A percentile compares a stretch with the other conserved stretches of the same genome.
These are phyloP conservation scores for Albula goreensis DNA, from an alignment of 2,113 vertebrate genomes.

Conservation along the genomic window DNA sequence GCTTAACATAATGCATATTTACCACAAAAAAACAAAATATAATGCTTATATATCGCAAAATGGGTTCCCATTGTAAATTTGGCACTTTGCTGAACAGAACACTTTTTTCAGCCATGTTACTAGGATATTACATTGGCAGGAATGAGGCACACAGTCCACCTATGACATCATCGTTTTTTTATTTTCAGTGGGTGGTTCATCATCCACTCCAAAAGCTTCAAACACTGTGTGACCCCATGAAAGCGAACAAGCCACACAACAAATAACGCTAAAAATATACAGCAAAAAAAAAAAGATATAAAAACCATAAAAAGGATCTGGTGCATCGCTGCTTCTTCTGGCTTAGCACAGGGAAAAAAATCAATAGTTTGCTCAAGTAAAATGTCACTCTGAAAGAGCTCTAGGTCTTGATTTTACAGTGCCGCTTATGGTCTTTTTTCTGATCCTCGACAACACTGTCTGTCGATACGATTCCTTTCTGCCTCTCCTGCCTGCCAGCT, in stretches of 20 bases:
- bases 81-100: not conserved
- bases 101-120: not conserved
- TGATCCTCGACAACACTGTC: slow-evolving; percentile 65
- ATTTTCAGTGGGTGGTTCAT: not conserved
- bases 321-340: slow-evolving; percentile 44
- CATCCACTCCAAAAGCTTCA: not conserved
- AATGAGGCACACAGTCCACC: not conserved
- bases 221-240: not conserved
- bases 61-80: not conserved
- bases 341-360: slow-evolving; percentile 52
- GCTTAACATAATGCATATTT: too few relatives aligned
- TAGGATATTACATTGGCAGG: not conserved
- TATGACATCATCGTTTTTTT: not conserved
- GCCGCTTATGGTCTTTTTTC: slow-evolving; percentile 75
- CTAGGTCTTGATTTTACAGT: slow-evolving; percentile 60
- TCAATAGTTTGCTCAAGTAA: slow-evolving; percentile 78
- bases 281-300: not conserved
- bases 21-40: not conserved
- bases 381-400: slow-evolving; percentile 70
- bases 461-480: slow-evolving; percentile 81
- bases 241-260: slow-evolving; percentile 13
- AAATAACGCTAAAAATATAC: not conserved
- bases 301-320: slow-evolving; percentile 25
- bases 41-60: not conserved
- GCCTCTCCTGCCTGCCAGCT: slow-evolving; percentile 79